phyloP scores from a whole-genome alignment of 2,888 invertebrate genomes.

The Xestoiulus laeticollis region DNA sequence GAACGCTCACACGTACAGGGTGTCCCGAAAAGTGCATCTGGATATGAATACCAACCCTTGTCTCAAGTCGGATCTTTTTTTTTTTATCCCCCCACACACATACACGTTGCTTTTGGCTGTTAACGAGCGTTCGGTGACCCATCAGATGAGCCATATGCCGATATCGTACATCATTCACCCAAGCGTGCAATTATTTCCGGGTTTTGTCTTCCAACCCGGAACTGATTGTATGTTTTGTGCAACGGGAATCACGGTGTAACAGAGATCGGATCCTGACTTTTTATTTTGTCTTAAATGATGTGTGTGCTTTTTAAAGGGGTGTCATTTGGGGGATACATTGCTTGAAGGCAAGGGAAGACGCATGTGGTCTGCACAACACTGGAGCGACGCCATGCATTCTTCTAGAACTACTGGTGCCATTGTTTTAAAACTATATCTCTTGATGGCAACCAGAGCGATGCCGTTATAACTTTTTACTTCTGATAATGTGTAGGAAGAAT shows the following conservation, averaged over 20 bases:
- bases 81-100: not conserved
- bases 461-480: no score
- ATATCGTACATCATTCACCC: constrained; percentile 32
- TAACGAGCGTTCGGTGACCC: constrained; percentile 40
- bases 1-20: not conserved
- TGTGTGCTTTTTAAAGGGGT: not conserved
- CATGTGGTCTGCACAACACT: not conserved
- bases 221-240: not conserved
- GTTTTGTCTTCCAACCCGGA: constrained; percentile 40
- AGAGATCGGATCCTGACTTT: not conserved
- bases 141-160: constrained; percentile 35
- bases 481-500: no score
- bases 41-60: not conserved
- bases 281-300: not conserved
- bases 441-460: not conserved
- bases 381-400: not conserved
- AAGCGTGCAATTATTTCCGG: constrained; percentile 33
- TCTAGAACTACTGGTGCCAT: not conserved
- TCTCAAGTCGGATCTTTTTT: not conserved
- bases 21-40: not conserved
- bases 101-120: not conserved
- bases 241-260: not conserved
- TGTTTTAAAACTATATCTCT: not conserved
- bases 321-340: not conserved
- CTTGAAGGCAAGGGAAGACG: not conserved